Percentiles rank a stretch among this genome's conserved stretches.
Conservation (phyloP, 2,113 vertebrate genomes). For the Lates calcarifer region DNA sequence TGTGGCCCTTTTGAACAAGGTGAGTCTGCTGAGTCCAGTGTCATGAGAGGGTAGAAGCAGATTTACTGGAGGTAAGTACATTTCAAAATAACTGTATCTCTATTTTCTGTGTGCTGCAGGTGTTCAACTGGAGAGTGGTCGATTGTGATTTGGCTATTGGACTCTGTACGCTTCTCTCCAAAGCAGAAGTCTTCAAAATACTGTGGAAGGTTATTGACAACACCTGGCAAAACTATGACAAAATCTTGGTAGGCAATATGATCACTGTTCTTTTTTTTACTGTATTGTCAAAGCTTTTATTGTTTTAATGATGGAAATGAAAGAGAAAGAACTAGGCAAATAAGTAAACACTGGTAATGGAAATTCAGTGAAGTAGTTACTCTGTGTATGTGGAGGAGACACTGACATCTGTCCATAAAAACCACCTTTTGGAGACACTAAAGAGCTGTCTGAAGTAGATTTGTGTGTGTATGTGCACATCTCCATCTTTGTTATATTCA, state of each 20-base stretch:
- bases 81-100: not conserved
- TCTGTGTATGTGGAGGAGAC: not conserved
- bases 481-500: not conserved
- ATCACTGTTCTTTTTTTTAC: not conserved
- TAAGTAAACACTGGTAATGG: not conserved
- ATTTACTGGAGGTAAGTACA: not conserved
- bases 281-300: not conserved
- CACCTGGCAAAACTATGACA: constrained; percentile 95
- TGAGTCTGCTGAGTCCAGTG: constrained; percentile 81
- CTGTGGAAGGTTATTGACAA: constrained; percentile 95
- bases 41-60: not conserved
- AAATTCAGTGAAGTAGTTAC: no score
- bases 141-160: constrained; percentile 92
- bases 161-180: constrained; percentile 91
- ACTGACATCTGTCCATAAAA: no score
- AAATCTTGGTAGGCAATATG: constrained; percentile 87
- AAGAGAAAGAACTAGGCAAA: not conserved
- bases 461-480: not conserved
- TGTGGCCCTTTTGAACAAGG: constrained; percentile 91
- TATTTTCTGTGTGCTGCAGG: constrained; percentile 78
- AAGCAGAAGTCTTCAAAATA: constrained; percentile 87
- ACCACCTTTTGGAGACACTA: no score
- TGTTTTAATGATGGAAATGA: not conserved
- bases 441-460: not conserved
- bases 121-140: constrained; percentile 93